phyloP scores from a whole-genome alignment of 2,113 vertebrate species.

The Apteryx mantelli region DNA sequence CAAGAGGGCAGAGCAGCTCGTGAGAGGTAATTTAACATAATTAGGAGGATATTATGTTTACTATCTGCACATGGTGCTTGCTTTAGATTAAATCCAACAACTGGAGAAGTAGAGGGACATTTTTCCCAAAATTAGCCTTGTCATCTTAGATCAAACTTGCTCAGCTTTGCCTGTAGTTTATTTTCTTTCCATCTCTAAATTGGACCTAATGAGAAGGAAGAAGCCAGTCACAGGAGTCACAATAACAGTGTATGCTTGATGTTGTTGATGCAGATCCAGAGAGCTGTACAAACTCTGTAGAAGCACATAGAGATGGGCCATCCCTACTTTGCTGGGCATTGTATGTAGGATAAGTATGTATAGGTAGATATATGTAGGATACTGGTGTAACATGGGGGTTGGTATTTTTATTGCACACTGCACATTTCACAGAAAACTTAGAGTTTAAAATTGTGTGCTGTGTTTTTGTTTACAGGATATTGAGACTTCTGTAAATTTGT shows the following conservation, averaged over 20 bases:
- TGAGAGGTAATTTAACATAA: slow-evolving; percentile 64
- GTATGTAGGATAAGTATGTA: neutral
- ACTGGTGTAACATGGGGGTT: neutral
- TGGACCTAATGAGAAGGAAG: slow-evolving; percentile 41
- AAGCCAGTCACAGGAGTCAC: neutral
- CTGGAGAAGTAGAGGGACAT: slow-evolving; percentile 24
- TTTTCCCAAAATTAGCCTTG: slow-evolving; percentile 26
- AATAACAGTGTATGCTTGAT: neutral
- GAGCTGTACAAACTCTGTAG: neutral
- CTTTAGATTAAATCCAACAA: slow-evolving; percentile 42
- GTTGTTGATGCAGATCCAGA: neutral
- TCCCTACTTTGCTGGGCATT: neutral
- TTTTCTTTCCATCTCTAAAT: slow-evolving; percentile 7
- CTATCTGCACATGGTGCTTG: slow-evolving; percentile 24
- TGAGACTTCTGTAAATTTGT: neutral
- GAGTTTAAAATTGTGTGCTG: neutral
- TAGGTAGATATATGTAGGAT: neutral
- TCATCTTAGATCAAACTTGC: slow-evolving; percentile 39
- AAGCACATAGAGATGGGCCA: accelerated
- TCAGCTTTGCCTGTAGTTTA: neutral
- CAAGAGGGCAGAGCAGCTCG: slow-evolving; percentile 57
- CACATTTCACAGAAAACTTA: neutral
- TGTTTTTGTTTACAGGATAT: neutral
- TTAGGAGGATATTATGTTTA: slow-evolving; percentile 71
- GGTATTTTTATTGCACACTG: neutral